Evolutionary conservation across 2,113 vertebrate species (phyloP), one percentile per base, ranked within the genome.

Genomic region (Notarius lentiginosus): DNA sequence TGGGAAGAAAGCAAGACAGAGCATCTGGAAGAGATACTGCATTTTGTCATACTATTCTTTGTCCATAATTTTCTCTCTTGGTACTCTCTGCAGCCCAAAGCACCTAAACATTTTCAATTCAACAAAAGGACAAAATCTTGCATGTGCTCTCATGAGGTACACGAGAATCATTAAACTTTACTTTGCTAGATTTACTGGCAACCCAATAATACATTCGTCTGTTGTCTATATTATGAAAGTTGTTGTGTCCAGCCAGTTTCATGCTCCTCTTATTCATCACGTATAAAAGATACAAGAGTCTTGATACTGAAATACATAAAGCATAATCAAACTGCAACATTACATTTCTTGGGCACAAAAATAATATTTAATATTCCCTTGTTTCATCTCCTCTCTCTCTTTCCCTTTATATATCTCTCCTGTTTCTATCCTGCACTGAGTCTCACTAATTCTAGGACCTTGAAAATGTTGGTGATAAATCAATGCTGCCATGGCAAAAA

Each of bases 391-490:
- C 10, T 55, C 68, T 41, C 0, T 56, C 14, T 81, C 51, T 61
- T 58, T 88, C 34, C 47, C 65, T 58, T 41, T 27, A 24, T 30
- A 58, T 88, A 83, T 89, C 80, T 89, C 72, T 49, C n/a, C 90
- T 87, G 86, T 91, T 92, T 94, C 90, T 90, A 91, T 94, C 91
- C 90, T 90, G 87, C 84, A 86, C 89, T 91, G 91, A 63, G 66
- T 92, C 89, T 94, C 87, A 89, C 92, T 95, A 94, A 95, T 94
- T 95, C 93, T 92, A 90, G 88, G 91, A 93, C 93, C 92, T 92
- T 94, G 94, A 93, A 95, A 94, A 91, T 91, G 92, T 92, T 92
- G 88, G 92, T 92, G 92, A 94, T 95, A 94, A 94, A 95, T 94
- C 93, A 94, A 92, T 92, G 83, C 91, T 94, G 93, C 90, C 93